Base-by-base conservation (phyloP, 2,888 invertebrate species). In the Temnothorax ravouxi region DNA sequence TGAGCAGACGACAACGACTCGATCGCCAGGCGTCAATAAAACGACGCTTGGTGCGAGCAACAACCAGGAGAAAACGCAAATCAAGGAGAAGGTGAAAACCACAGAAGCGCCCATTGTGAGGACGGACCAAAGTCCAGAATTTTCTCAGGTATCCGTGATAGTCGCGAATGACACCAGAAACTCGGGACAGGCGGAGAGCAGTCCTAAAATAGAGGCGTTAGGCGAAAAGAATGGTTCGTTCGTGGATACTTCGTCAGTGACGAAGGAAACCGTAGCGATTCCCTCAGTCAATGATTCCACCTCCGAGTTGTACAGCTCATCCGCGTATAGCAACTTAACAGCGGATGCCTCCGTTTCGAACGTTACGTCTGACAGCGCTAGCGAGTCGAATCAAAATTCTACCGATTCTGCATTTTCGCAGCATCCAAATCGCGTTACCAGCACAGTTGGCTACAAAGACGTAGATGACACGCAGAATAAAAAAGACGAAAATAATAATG, bases 21-120 rank as follows among this genome's bases (percentile, higher is more conserved):
- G 47, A 18, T 59, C 8, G 29, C 41, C 41, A 34, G 15, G 38
- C 21, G 15, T 18, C 13, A 47, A 71, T 29, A 29, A 56, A 66
- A 67, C 77, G 13, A 11, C 47, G 11, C 9, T 52, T n/a, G n/a
- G 25, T 29, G n/a, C 25, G 8, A 74, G 9, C 25, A 29, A n/a
- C 44, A 44, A 34, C 29, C 74, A 59, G 21, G 47, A 59, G 4
- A 79, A 72, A 47, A n/a, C 41, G 54, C 47, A 74, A 4, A 25
- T 34, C 8, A 72, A 5, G 2, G 79, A 79, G 13, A 72, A 47
- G 13, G 0, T 47, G 15, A 72, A 79, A 47, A 47, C 59, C 8
- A 79, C 79, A 5, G 79, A 79, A 18, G 38, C 74, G 9, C 25
- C 74, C 1, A 13, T 47, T 59, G n/a, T 72, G 21, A 72, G 34